Percentiles rank a stretch among this genome's conserved stretches.
Evolutionary conservation across 2,888 invertebrate species (phyloP).

Genomic region (Erebia ligea): DNA sequence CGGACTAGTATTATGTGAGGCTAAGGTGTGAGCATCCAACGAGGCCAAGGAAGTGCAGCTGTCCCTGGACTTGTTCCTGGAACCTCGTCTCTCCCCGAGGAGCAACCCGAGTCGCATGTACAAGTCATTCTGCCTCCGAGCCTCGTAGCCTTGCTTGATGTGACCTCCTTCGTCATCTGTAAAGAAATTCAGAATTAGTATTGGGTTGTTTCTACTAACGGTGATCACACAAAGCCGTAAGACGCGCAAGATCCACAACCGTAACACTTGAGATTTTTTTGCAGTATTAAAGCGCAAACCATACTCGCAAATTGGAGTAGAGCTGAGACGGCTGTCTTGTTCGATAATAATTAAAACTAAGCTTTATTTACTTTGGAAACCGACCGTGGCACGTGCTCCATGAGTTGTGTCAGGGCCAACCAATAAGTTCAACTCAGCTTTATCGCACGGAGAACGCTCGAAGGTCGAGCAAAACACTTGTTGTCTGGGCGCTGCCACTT

Average conservation of each 20-base stretch:
- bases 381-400: no score
- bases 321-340: no score
- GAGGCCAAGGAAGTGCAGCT: conserved; percentile 83
- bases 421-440: no score
- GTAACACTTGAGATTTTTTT: background rate
- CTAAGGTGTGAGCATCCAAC: conserved; percentile 86
- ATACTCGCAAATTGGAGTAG: no score
- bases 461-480: no score
- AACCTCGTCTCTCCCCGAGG: conserved; percentile 86
- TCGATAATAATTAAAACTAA: no score
- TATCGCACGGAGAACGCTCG: no score
- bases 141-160: conserved; percentile 84
- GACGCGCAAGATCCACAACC: background rate
- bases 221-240: background rate
- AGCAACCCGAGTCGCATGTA: conserved; percentile 93
- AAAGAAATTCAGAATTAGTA: conserved; percentile 37
- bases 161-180: conserved; percentile 89
- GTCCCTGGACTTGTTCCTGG: conserved; percentile 73
- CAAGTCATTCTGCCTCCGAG: conserved; percentile 86
- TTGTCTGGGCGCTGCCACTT: no score
- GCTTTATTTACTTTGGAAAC: no score
- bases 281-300: no score
- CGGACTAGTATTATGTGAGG: conserved; percentile 93
- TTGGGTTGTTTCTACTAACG: background rate
- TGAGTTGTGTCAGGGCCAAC: no score